Conservation (phyloP, 2,888 invertebrate genomes). For the Belgica antarctica region DNA sequence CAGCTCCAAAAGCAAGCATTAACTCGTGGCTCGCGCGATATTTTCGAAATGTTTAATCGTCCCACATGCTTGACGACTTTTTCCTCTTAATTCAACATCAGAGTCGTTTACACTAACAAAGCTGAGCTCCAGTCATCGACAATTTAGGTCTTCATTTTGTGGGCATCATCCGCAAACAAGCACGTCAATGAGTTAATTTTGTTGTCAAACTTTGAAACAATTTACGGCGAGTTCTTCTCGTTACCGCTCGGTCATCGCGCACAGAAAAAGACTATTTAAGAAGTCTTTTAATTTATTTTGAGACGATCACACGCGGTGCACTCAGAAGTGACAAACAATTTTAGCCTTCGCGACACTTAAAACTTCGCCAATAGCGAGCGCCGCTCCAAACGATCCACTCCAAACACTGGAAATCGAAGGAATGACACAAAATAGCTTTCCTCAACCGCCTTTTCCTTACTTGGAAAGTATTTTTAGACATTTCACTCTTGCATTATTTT, state of each 20-base stretch:
- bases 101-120: conserved; percentile 2
- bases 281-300: too few relatives aligned
- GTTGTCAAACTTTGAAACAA: too few relatives aligned
- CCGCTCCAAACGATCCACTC: conserved; percentile 1
- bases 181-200: neutral
- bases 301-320: neutral
- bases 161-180: neutral
- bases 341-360: neutral
- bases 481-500: conserved; percentile 25
- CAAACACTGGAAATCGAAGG: neutral
- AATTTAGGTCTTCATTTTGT: too few relatives aligned
- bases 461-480: conserved; percentile 16
- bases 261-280: too few relatives aligned
- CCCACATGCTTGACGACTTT: conserved; percentile 19
- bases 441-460: neutral
- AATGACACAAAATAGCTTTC: conserved; percentile 4
- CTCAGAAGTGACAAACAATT: neutral
- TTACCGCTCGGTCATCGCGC: too few relatives aligned
- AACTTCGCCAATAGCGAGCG: neutral
- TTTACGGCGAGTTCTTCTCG: too few relatives aligned
- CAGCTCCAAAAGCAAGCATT: neutral
- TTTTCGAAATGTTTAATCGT: conserved; percentile 7
- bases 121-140: neutral
- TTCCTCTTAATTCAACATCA: neutral
- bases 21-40: neutral